Evolutionary conservation across 2,797 vertebrate genomes (phyloP).

Genomic region (Pampus argenteus): DNA sequence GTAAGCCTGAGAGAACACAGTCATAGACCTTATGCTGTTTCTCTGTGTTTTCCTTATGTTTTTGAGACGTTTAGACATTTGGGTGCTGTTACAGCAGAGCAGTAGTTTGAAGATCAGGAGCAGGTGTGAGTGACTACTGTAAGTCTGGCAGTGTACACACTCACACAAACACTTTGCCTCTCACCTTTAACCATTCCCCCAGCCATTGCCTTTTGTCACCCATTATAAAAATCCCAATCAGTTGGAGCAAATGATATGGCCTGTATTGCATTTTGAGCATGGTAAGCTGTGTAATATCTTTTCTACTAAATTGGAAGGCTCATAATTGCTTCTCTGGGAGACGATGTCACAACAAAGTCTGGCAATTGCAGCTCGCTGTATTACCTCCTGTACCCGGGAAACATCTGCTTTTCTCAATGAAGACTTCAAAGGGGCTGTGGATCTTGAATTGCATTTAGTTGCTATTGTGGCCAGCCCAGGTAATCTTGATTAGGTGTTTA

Average conservation of each 20-base stretch:
- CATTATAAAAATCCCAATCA: slow-evolving; percentile 99
- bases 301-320: slow-evolving; percentile 95
- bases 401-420: slow-evolving; percentile 95
- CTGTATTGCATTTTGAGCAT: slow-evolving; percentile 97
- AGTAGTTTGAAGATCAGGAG: slow-evolving; percentile 46
- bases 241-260: slow-evolving; percentile 96
- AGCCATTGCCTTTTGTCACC: slow-evolving; percentile 87
- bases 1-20: slow-evolving; percentile 40
- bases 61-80: slow-evolving; percentile 16
- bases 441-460: slow-evolving; percentile 99
- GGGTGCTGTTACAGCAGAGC: slow-evolving; percentile 9
- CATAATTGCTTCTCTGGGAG: slow-evolving; percentile 96
- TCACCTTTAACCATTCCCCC: slow-evolving; percentile 86
- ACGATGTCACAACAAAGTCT: slow-evolving; percentile 99
- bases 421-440: slow-evolving; percentile 97
- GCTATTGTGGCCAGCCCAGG: slow-evolving; percentile 96
- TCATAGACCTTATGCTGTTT: neutral
- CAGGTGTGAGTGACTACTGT: slow-evolving; percentile 55
- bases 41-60: neutral
- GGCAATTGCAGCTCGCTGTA: slow-evolving; percentile 96
- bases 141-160: slow-evolving; percentile 27
- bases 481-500: slow-evolving; percentile 99
- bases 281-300: slow-evolving; percentile 99
- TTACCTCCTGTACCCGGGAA: slow-evolving; percentile 94
- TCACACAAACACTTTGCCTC: slow-evolving; percentile 85